phyloP scores from a whole-genome alignment of 64 coral and sea anemone species.

The Stylophora pistillata region DNA sequence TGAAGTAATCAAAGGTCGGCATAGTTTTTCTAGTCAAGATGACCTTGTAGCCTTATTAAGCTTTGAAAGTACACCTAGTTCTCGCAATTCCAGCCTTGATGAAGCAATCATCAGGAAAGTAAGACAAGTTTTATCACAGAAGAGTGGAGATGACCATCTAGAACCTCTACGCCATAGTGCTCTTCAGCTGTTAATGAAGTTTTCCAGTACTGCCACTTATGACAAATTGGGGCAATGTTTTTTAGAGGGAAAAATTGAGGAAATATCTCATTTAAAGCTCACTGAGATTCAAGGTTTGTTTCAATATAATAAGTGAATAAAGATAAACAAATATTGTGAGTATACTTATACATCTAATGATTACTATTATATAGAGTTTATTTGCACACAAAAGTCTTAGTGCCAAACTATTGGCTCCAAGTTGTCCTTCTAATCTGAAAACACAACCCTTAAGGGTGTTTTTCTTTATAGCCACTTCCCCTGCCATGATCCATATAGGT shows the following conservation, averaged over 20 bases:
- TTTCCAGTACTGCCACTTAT: constrained; percentile 47
- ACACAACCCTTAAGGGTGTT: too few species aligned
- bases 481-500: too few species aligned
- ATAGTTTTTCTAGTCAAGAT: not conserved
- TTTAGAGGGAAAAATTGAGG: constrained; percentile 61
- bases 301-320: not conserved
- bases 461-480: too few species aligned
- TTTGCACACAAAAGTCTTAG: too few species aligned
- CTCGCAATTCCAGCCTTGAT: constrained; percentile 2
- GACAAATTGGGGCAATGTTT: constrained; percentile 75
- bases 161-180: constrained; percentile 37
- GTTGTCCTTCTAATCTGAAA: too few species aligned
- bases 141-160: constrained; percentile 36
- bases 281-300: constrained; percentile 77
- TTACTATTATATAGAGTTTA: too few species aligned
- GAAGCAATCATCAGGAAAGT: constrained; percentile 49
- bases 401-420: too few species aligned
- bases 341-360: too few species aligned
- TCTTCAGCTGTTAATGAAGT: constrained; percentile 58
- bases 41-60: constrained; percentile 72
- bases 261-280: constrained; percentile 66
- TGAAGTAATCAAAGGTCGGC: not conserved
- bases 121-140: constrained; percentile 40
- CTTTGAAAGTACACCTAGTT: constrained; percentile 38
- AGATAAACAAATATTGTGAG: not conserved